These are phyloP conservation scores for Bombus superbus DNA, from an alignment of 1,140 invertebrate species.

Conservation along the genomic window DNA sequence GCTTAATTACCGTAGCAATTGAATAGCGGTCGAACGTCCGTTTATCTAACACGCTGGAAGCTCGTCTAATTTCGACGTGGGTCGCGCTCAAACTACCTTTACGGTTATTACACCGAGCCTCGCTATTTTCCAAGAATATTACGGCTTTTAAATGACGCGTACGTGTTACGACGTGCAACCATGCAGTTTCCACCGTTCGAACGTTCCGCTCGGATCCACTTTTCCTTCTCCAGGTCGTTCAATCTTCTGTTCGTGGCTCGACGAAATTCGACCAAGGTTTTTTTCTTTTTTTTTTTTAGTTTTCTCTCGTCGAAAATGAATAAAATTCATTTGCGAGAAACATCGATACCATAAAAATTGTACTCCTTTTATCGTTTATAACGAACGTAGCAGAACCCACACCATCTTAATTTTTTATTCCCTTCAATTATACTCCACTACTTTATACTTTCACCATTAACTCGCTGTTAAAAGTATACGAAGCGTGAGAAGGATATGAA, in stretches of 20 bases:
- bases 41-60: not conserved
- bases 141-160: conserved; percentile 17
- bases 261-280: too few relatives aligned
- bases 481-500: not conserved
- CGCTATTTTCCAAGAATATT: conserved; percentile 4
- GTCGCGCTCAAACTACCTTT: not conserved
- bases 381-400: too few relatives aligned
- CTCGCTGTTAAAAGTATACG: not conserved
- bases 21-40: not conserved
- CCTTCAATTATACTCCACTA: not conserved
- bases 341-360: too few relatives aligned
- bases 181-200: not conserved
- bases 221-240: not conserved
- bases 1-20: not conserved
- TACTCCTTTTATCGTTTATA: too few relatives aligned
- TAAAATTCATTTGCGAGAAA: too few relatives aligned
- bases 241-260: too few relatives aligned
- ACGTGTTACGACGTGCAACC: conserved; percentile 19
- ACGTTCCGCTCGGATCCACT: not conserved
- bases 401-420: not conserved
- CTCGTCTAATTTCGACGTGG: not conserved
- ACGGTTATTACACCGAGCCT: not conserved
- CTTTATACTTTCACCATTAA: not conserved
- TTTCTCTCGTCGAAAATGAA: too few relatives aligned
- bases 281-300: too few relatives aligned